Conservation (phyloP, 2,888 invertebrate genomes). For the Yponomeuta malinellus region DNA sequence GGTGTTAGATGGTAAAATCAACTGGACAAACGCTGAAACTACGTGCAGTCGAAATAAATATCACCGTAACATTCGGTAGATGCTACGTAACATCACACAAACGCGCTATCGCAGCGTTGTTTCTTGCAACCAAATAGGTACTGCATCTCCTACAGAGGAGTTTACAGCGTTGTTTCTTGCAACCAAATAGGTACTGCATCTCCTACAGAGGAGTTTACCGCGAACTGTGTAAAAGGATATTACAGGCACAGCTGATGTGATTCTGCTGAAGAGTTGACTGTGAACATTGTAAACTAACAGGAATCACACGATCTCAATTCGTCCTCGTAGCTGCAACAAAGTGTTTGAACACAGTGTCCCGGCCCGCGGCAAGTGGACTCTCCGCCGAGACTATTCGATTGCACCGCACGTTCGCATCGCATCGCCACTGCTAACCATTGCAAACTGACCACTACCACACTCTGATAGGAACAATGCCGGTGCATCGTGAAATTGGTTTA, state of each 20-base stretch:
- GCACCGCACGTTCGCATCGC: neutral
- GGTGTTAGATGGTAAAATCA: too few relatives aligned
- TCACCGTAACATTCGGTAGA: too few relatives aligned
- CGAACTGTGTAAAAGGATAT: too few relatives aligned
- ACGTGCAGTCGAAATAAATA: too few relatives aligned
- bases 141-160: too few relatives aligned
- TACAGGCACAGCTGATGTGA: neutral
- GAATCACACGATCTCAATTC: neutral
- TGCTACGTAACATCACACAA: too few relatives aligned
- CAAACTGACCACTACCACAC: neutral
- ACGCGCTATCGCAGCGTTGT: too few relatives aligned
- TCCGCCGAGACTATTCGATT: neutral
- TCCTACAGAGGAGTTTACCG: too few relatives aligned
- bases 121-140: too few relatives aligned
- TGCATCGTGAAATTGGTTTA: neutral
- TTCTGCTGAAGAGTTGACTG: neutral
- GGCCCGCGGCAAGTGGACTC: neutral
- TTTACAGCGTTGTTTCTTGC: too few relatives aligned
- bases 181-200: too few relatives aligned
- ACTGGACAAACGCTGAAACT: too few relatives aligned
- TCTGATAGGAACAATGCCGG: neutral
- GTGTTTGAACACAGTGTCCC: neutral
- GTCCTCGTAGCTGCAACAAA: neutral
- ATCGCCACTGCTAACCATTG: neutral
- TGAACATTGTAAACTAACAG: neutral